Evolutionary conservation across 2,888 invertebrate species (phyloP).

Genomic region (Galeruca laticollis): DNA sequence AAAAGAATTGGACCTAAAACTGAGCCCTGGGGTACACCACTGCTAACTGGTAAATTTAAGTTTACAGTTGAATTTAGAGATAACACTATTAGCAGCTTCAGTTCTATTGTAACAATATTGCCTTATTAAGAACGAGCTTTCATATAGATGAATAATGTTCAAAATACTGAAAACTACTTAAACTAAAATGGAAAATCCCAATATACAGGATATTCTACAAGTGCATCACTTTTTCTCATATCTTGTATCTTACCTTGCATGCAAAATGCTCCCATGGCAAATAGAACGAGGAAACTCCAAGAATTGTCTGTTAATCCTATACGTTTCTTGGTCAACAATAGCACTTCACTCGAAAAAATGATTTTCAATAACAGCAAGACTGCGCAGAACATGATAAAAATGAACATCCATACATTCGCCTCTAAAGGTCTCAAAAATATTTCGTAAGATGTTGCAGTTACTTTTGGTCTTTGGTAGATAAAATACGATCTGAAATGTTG

Average conservation of each 20-base stretch:
- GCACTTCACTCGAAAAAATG: slow-evolving; percentile 50
- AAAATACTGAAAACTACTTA: too few species aligned
- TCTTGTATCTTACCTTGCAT: slow-evolving; percentile 57
- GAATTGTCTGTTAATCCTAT: slow-evolving; percentile 61
- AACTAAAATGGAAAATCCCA: too few species aligned
- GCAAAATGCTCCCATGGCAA: slow-evolving; percentile 61
- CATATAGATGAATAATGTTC: too few species aligned
- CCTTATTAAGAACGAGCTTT: too few species aligned
- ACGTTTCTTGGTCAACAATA: slow-evolving; percentile 31
- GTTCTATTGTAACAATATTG: too few species aligned
- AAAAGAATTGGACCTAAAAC: too few species aligned
- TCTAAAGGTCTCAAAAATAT: slow-evolving; percentile 76
- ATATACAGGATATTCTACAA: too few species aligned
- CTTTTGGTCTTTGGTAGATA: slow-evolving; percentile 77
- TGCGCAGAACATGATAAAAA: slow-evolving; percentile 47
- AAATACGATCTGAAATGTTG: slow-evolving; percentile 71
- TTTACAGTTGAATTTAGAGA: too few species aligned
- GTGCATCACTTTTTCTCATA: too few species aligned
- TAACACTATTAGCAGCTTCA: too few species aligned
- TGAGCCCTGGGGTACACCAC: too few species aligned
- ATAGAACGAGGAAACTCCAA: slow-evolving; percentile 67
- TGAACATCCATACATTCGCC: slow-evolving; percentile 71
- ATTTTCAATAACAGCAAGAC: slow-evolving; percentile 57
- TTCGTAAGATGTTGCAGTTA: slow-evolving; percentile 71
- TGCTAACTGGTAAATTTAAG: too few species aligned